Base-by-base conservation (phyloP, 2,113 vertebrate genomes). In the Eupsittula cactorum region DNA sequence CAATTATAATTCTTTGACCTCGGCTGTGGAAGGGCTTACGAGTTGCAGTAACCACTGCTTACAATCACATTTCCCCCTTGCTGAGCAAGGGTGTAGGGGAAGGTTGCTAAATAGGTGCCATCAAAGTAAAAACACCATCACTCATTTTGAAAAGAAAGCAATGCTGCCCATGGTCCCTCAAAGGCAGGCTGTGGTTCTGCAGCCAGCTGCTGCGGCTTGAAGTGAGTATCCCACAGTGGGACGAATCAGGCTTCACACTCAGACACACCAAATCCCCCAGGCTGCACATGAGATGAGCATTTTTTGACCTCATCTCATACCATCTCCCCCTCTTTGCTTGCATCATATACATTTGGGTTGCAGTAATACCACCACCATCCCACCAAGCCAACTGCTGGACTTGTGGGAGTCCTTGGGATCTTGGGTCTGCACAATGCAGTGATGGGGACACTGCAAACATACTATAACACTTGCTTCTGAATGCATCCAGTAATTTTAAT, bases 241-340 rank as follows among this genome's bases (percentile, higher is more conserved):
- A 42, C 1, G 1, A 35, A 44, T 24, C 35, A 24, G 57, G 41
- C 64, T 86, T 63, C 63, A 71, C 0, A 0, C n/a, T 5, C 62
- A 88, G 57, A 55, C 10, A 16, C n/a, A 49, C 27, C 64, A 53
- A 35, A 82, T 63, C 3, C 7, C n/a, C n/a, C 1, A 0, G 41
- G 42, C 60, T 79, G 60, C 62, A 28, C 31, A 27, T 33, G 25
- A 78, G 16, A 33, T 33, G 41, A 73, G n/a, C 44, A 28, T 64
- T 31, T 74, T 73, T 86, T 65, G 28, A 52, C 57, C 46, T 19
- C 13, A n/a, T 17, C 63, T 83, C 47, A 27, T 4, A 15, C 16
- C 11, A 15, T 35, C 10, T 91, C 18, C 29, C 23, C 13, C 21
- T 50, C 7, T 70, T 73, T 8, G 3, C 13, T 78, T 67, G 23